Evolutionary conservation across 2,797 vertebrate genomes (phyloP).

Genomic region (Lepus townsendii): DNA sequence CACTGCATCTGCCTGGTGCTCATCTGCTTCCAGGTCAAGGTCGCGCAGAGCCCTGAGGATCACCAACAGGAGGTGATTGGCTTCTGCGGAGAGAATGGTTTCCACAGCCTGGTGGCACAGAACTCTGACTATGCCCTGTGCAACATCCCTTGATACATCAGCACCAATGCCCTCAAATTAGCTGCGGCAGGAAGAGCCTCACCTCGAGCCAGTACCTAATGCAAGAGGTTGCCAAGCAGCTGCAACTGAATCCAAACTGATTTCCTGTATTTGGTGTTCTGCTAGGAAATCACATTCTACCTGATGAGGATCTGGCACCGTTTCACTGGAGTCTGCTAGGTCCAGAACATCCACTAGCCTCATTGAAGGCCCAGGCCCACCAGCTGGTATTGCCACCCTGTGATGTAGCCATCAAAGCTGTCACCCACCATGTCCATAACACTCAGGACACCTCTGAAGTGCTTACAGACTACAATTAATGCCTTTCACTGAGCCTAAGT

Average conservation of each 20-base stretch:
- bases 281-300: conserved; percentile 98
- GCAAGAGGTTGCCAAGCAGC: conserved; percentile 97
- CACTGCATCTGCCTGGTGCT: no score
- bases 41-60: conserved; percentile 97
- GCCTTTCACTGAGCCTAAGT: no score
- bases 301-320: conserved; percentile 99
- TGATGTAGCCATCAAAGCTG: no score
- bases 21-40: conserved; percentile 90
- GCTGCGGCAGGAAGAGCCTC: conserved; percentile 97
- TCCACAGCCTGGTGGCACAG: conserved; percentile 97
- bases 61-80: conserved; percentile 98
- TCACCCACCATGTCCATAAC: no score
- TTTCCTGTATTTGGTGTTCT: conserved; percentile 98
- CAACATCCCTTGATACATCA: conserved; percentile 98
- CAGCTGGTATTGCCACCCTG: no score
- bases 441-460: no score
- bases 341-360: conserved; percentile 97
- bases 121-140: conserved; percentile 98
- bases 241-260: conserved; percentile 96
- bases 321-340: conserved; percentile 99
- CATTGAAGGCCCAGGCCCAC: conserved; percentile 93
- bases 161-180: conserved; percentile 97
- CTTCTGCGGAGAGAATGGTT: conserved; percentile 95
- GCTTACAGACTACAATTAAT: no score
- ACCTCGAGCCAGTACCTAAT: conserved; percentile 99